Conservation (phyloP, 1,140 invertebrate genomes). For the Nasonia giraulti region DNA sequence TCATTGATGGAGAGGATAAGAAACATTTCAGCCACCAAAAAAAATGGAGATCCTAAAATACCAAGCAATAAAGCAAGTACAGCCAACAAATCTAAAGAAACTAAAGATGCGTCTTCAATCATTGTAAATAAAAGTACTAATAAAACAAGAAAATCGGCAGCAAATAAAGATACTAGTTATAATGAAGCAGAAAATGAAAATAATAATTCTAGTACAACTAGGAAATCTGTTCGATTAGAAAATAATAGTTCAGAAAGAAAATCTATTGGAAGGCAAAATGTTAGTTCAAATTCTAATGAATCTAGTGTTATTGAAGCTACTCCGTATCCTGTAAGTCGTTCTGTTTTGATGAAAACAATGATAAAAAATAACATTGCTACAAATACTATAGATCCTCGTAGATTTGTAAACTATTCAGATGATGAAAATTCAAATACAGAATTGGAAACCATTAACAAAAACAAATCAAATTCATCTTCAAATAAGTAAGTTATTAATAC, state of each 20-base stretch:
- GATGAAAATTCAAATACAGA: constrained; percentile 31
- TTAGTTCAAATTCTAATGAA: constrained; percentile 20
- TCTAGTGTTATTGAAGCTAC: constrained; percentile 54
- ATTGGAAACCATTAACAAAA: constrained; percentile 12
- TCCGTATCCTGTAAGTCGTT: constrained; percentile 54
- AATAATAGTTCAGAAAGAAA: constrained; percentile 14
- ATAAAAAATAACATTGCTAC: constrained; percentile 50
- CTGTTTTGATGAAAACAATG: constrained; percentile 49
- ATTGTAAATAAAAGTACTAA: neutral
- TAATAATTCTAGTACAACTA: neutral
- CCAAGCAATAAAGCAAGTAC: neutral
- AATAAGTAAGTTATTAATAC: constrained; percentile 37
- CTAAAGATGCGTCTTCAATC: neutral
- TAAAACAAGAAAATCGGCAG: neutral
- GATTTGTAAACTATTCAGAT: constrained; percentile 25
- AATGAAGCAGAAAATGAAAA: neutral
- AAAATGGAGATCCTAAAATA: neutral
- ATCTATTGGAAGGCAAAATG: neutral
- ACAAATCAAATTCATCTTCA: constrained; percentile 24
- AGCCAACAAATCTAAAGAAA: neutral
- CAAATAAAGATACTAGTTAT: neutral
- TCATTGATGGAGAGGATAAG: constrained; percentile 46
- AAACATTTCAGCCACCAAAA: constrained; percentile 45
- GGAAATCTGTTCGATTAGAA: neutral
- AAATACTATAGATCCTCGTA: constrained; percentile 42